Percentiles rank a stretch among this genome's conserved stretches.
Evolutionary conservation across 1,140 invertebrate genomes (phyloP).

Genomic region (Lethocerus indicus): DNA sequence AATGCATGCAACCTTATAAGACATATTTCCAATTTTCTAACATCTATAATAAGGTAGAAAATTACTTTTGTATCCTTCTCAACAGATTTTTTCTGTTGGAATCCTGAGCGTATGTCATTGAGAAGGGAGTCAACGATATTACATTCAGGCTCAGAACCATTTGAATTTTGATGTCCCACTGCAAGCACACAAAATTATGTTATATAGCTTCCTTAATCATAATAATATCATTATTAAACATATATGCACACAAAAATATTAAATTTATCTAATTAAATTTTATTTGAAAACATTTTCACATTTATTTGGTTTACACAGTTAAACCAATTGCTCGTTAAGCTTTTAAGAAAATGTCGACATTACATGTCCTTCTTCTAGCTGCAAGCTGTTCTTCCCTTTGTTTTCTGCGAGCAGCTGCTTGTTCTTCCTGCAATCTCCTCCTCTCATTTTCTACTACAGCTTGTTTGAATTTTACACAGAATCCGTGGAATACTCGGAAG

Average conservation of each 20-base stretch:
- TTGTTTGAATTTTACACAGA: slow-evolving; percentile 69
- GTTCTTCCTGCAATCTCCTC: slow-evolving; percentile 60
- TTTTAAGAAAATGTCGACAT: too few species aligned
- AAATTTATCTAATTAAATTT: too few species aligned
- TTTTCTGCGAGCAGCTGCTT: slow-evolving; percentile 52
- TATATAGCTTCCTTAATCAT: too few species aligned
- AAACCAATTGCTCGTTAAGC: too few species aligned
- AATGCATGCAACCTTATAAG: too few species aligned
- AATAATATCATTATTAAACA: too few species aligned
- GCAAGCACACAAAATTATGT: slow-evolving; percentile 19
- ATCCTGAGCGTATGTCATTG: slow-evolving; percentile 49
- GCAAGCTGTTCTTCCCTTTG: slow-evolving; percentile 61
- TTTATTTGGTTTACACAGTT: too few species aligned
- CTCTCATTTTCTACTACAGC: slow-evolving; percentile 69
- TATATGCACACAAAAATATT: too few species aligned
- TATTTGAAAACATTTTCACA: too few species aligned
- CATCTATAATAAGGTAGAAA: not conserved
- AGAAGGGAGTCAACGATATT: slow-evolving; percentile 52
- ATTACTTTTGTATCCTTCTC: slow-evolving; percentile 1
- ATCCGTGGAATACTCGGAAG: slow-evolving; percentile 74
- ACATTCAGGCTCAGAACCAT: slow-evolving; percentile 57
- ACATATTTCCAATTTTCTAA: too few species aligned
- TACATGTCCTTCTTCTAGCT: slow-evolving; percentile 40
- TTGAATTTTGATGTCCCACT: slow-evolving; percentile 52
- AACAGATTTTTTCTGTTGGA: slow-evolving; percentile 27